Conservation (phyloP, 2,888 invertebrate species). For the Ennomos fuscantarius region DNA sequence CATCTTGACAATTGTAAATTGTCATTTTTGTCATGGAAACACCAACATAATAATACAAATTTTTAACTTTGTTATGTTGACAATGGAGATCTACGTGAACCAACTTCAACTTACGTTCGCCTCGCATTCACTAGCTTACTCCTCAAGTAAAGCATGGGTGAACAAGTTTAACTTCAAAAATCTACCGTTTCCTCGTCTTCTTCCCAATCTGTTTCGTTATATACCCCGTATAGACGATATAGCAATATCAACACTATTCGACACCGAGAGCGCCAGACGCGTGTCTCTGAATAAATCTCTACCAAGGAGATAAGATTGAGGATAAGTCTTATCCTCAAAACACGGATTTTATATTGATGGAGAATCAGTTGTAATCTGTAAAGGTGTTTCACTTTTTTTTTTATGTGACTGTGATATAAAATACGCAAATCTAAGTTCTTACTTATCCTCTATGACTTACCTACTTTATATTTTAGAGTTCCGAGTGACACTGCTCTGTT, state of each 20-base stretch:
- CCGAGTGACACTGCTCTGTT: no score
- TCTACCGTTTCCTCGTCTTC: constrained; percentile 2
- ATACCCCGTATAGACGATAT: constrained; percentile 13
- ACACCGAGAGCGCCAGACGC: constrained; percentile 16
- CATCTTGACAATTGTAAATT: no score
- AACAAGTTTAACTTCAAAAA: no score
- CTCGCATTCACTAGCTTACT: no score
- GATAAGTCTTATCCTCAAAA: constrained; percentile 5
- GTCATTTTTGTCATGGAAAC: no score
- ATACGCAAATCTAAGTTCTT: not conserved
- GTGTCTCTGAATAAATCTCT: constrained; percentile 27
- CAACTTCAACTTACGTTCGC: no score
- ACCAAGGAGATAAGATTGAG: constrained; percentile 18
- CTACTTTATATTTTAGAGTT: no score
- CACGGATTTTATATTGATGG: constrained; percentile 19
- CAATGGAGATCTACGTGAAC: no score
- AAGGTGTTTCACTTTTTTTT: not conserved
- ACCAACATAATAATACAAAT: no score
- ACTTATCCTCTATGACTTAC: not conserved
- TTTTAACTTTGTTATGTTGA: no score
- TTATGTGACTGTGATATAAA: not conserved
- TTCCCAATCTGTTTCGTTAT: constrained; percentile 11
- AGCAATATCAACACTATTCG: constrained; percentile 15
- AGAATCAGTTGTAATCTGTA: constrained; percentile 10
- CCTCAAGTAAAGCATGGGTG: no score